Percentiles rank a stretch among this genome's conserved stretches.
Conservation (phyloP, 2,113 vertebrate species). For the Dromiciops gliroides region DNA sequence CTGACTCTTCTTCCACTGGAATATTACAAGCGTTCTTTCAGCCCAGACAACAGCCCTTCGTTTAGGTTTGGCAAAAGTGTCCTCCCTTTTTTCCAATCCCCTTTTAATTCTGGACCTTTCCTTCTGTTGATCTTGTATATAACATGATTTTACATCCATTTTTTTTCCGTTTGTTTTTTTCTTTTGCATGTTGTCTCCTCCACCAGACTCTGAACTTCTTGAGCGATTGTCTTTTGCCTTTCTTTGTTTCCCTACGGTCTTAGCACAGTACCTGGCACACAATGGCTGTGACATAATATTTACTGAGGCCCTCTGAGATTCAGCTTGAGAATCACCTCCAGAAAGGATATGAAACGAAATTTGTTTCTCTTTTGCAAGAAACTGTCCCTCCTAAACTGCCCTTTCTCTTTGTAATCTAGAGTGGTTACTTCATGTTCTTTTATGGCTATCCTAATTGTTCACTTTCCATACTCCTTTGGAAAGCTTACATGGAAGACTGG, state of each 20-base stretch:
- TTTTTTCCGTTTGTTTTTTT: no score
- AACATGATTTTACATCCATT: no score
- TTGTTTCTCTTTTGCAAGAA: background rate
- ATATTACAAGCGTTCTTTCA: background rate
- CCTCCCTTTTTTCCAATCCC: background rate
- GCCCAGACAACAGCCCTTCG: background rate
- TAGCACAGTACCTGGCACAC: background rate
- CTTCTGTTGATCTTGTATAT: background rate
- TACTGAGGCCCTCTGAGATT: background rate
- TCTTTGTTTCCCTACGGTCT: background rate
- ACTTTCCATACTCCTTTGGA: background rate
- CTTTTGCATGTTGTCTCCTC: background rate
- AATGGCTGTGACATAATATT: background rate
- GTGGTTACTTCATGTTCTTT: background rate
- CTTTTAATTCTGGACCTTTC: background rate
- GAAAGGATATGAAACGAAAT: background rate
- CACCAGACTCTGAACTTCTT: background rate
- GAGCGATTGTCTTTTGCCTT: background rate
- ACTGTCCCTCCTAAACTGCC: background rate
- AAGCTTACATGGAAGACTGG: background rate
- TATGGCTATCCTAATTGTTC: background rate
- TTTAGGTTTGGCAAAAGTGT: background rate
- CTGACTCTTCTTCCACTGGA: background rate
- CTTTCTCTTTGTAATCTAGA: background rate
- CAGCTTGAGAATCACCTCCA: background rate